Conservation (phyloP, 2,797 vertebrate genomes). For the Chromobotia macracanthus region DNA sequence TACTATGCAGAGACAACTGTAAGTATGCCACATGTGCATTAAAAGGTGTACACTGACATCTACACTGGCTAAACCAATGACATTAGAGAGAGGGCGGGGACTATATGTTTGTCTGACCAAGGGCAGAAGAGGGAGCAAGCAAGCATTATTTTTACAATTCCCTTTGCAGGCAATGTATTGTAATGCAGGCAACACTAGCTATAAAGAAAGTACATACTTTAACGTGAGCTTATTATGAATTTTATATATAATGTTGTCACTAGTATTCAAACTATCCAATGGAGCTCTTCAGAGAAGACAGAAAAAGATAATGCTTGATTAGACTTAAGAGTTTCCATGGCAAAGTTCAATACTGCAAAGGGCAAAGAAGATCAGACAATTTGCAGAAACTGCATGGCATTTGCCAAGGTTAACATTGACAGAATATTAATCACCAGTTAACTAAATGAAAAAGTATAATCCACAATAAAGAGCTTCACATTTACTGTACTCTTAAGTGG, state of each 20-base stretch:
- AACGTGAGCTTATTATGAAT: neutral
- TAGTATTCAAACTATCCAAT: slow-evolving; percentile 14
- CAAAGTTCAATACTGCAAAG: slow-evolving; percentile 56
- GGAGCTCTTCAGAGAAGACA: slow-evolving; percentile 16
- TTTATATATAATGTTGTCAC: neutral
- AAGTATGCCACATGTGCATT: too few relatives aligned
- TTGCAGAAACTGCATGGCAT: slow-evolving; percentile 58
- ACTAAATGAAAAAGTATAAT: slow-evolving; percentile 65
- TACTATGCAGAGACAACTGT: too few relatives aligned
- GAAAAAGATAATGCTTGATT: slow-evolving; percentile 14
- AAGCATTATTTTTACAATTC: neutral
- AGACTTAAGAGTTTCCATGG: slow-evolving; percentile 47
- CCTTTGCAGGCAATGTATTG: too few relatives aligned
- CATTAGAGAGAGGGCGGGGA: too few relatives aligned
- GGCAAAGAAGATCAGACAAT: slow-evolving; percentile 55
- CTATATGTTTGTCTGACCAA: too few relatives aligned
- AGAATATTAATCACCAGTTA: slow-evolving; percentile 64
- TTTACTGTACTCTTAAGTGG: slow-evolving; percentile 63
- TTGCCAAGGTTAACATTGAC: slow-evolving; percentile 64
- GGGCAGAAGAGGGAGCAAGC: too few relatives aligned
- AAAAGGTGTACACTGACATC: too few relatives aligned
- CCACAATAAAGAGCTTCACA: slow-evolving; percentile 61
- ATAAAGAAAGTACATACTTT: too few relatives aligned
- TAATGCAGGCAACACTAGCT: too few relatives aligned
- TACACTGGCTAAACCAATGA: neutral